Conservation (phyloP, 2,113 vertebrate genomes). For the Cyanocitta stelleri region DNA sequence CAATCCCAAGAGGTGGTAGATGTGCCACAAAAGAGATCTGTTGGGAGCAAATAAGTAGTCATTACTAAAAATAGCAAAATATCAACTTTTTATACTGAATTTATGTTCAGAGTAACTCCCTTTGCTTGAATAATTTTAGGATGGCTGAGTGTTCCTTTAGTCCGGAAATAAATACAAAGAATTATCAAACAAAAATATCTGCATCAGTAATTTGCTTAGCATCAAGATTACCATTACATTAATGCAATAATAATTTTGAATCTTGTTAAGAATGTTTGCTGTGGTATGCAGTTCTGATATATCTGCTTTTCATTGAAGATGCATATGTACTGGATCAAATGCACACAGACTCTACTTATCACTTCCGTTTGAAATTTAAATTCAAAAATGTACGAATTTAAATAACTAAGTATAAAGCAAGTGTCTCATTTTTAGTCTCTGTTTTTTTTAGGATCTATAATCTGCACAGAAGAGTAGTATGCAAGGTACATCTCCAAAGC, state of each 20-base stretch:
- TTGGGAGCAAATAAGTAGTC: not conserved
- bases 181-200: not conserved
- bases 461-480: not conserved
- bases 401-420: not conserved
- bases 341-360: rapidly evolving
- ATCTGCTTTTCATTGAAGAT: not conserved
- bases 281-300: not conserved
- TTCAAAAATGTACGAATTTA: not conserved
- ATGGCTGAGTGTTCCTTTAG: not conserved
- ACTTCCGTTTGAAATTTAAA: not conserved
- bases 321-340: rapidly evolving
- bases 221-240: not conserved
- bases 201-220: not conserved
- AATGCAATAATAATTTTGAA: not conserved
- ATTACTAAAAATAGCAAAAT: not conserved
- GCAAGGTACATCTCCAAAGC: not conserved
- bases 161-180: not conserved
- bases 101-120: not conserved
- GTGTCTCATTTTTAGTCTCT: not conserved
- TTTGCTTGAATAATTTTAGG: not conserved
- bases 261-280: not conserved
- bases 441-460: not conserved
- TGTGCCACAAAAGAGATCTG: slow-evolving; percentile 85
- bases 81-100: not conserved
- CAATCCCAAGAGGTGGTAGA: slow-evolving; percentile 80